Evolutionary conservation across 2,797 vertebrate genomes (phyloP).

Genomic region (Poecilia wingei): DNA sequence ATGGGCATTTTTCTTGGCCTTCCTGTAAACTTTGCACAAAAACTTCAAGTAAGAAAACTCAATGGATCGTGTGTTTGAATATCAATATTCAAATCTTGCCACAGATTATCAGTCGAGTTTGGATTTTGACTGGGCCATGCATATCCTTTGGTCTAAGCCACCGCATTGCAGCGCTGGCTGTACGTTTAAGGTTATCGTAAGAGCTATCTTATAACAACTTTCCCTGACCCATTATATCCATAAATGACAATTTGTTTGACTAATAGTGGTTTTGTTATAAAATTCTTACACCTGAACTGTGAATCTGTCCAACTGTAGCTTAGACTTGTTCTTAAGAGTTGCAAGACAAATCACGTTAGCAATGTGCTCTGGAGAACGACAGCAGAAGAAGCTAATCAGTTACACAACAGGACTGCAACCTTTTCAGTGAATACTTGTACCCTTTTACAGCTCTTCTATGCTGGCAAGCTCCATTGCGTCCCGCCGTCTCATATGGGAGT

Average conservation of each 20-base stretch:
- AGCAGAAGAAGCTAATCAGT: slow-evolving; percentile 38
- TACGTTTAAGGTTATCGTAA: not conserved
- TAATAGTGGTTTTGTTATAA: not conserved
- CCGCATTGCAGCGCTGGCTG: not conserved
- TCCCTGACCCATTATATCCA: not conserved
- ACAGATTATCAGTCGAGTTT: not conserved
- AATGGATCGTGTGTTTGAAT: not conserved
- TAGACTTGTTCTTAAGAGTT: not conserved
- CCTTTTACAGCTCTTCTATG: slow-evolving; percentile 49
- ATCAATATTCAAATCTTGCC: not conserved
- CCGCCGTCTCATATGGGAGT: slow-evolving; percentile 60
- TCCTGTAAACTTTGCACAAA: not conserved
- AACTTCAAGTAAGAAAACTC: not conserved
- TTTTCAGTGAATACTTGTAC: slow-evolving; percentile 20
- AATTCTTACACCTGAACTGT: not conserved
- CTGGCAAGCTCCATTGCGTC: slow-evolving; percentile 56
- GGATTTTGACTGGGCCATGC: not conserved
- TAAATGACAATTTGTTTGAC: not conserved
- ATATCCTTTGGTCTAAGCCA: not conserved
- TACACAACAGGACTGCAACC: slow-evolving; percentile 41
- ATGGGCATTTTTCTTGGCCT: not conserved
- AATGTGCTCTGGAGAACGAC: slow-evolving; percentile 7
- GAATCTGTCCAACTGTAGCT: not conserved
- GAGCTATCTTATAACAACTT: not conserved
- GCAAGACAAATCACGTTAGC: not conserved